Evolutionary conservation across 1,140 invertebrate species (phyloP).

Genomic region (Euglossa dilemma): DNA sequence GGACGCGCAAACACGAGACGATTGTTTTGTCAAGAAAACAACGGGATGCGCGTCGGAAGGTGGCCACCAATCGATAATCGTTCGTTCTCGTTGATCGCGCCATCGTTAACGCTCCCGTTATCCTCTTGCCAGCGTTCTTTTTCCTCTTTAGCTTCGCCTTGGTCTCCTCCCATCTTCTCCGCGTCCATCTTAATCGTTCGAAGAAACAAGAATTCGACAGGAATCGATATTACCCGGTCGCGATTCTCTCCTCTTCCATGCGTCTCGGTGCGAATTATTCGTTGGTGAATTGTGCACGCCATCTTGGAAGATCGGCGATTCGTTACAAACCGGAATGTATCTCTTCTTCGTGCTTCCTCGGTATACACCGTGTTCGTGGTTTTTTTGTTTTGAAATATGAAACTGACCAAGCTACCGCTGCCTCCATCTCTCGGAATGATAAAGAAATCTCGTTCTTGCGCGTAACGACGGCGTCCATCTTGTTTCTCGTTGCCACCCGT

Average conservation of each 20-base stretch:
- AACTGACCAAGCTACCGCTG: constrained; percentile 21
- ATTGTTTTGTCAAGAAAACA: constrained; percentile 71
- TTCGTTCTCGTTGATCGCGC: constrained; percentile 37
- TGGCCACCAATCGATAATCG: constrained; percentile 32
- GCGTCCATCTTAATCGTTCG: not conserved
- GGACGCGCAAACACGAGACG: constrained; percentile 67
- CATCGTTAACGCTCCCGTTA: constrained; percentile 20
- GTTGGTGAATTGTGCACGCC: constrained; percentile 8
- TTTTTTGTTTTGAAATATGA: not conserved
- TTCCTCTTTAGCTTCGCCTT: constrained; percentile 7
- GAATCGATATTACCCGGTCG: constrained; percentile 5
- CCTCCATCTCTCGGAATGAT: constrained; percentile 22
- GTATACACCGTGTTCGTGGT: not conserved
- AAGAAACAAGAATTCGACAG: constrained; percentile 10
- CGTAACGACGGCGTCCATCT: constrained; percentile 45
- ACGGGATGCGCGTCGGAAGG: constrained; percentile 67
- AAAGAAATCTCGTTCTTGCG: constrained; percentile 57
- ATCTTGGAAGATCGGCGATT: constrained; percentile 1
- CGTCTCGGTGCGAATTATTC: not conserved
- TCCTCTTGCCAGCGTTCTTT: not conserved
- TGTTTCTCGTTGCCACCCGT: constrained; percentile 17
- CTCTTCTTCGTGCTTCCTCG: not conserved
- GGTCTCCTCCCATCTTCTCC: not conserved
- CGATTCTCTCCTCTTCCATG: not conserved
- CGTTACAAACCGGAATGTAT: constrained; percentile 14